Evolutionary conservation across 2,797 vertebrate species (phyloP).

Genomic region (Crypturellus tataupa): DNA sequence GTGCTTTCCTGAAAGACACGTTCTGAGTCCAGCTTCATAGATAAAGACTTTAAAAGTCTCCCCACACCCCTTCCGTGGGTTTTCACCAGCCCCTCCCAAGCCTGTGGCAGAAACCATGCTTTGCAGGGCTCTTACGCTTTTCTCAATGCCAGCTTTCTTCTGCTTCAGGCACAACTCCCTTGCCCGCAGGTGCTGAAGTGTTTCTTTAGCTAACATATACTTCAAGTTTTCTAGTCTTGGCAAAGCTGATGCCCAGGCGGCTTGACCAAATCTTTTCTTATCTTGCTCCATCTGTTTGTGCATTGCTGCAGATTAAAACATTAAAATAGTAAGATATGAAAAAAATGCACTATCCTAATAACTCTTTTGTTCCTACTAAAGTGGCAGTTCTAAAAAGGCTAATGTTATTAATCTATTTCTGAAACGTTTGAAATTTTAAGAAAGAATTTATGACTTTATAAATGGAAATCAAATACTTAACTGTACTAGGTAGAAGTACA

Average conservation of each 20-base stretch:
- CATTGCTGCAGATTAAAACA: constrained; percentile 84
- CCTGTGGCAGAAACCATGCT: background rate
- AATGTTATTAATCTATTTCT: background rate
- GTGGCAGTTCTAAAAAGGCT: background rate
- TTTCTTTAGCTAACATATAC: constrained; percentile 91
- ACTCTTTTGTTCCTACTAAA: background rate
- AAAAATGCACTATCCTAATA: background rate
- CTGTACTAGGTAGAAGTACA: background rate
- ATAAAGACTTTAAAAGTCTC: background rate
- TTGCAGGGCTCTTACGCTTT: constrained; percentile 78
- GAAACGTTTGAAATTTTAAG: background rate
- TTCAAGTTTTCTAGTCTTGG: constrained; percentile 91
- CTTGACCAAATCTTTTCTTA: constrained; percentile 87
- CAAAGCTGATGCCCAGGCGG: constrained; percentile 89
- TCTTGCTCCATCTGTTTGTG: constrained; percentile 93
- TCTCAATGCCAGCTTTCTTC: constrained; percentile 85
- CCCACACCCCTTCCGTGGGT: background rate
- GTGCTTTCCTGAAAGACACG: background rate
- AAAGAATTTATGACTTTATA: background rate
- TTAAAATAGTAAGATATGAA: background rate
- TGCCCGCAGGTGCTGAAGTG: constrained; percentile 92
- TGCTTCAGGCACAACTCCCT: constrained; percentile 91
- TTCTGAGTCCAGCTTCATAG: background rate
- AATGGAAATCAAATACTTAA: background rate
- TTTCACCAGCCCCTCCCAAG: constrained; percentile 4